phyloP scores from a whole-genome alignment of 1,140 invertebrate genomes.

The Platorchestia sp. region DNA sequence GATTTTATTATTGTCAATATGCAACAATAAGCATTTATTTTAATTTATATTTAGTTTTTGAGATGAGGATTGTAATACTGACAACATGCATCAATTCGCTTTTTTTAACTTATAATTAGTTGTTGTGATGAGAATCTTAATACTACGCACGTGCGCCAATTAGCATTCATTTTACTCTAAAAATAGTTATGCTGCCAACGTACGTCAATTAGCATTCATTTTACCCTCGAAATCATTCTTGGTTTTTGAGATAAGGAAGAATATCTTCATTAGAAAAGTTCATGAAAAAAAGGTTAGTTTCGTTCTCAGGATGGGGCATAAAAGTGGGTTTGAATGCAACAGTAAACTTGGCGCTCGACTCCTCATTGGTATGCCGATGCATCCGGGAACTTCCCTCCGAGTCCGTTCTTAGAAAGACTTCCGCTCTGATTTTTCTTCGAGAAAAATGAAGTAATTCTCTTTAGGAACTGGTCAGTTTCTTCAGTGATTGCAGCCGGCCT shows the following conservation, averaged over 20 bases:
- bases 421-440: neutral
- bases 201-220: neutral
- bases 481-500: neutral
- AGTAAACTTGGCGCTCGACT: neutral
- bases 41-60: no score
- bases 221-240: neutral
- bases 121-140: no score
- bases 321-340: neutral
- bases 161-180: no score
- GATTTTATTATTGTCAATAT: no score
- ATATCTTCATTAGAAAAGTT: neutral
- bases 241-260: neutral
- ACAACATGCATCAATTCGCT: no score
- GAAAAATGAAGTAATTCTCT: neutral
- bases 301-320: neutral
- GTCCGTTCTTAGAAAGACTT: neutral
- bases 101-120: no score
- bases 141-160: no score
- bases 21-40: no score
- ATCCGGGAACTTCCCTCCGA: neutral
- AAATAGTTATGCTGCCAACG: no score
- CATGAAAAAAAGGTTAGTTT: neutral
- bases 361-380: neutral
- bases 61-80: no score
- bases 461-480: neutral